phyloP scores from a whole-genome alignment of 2,113 vertebrate genomes.

The Entomyzon cyanotis region DNA sequence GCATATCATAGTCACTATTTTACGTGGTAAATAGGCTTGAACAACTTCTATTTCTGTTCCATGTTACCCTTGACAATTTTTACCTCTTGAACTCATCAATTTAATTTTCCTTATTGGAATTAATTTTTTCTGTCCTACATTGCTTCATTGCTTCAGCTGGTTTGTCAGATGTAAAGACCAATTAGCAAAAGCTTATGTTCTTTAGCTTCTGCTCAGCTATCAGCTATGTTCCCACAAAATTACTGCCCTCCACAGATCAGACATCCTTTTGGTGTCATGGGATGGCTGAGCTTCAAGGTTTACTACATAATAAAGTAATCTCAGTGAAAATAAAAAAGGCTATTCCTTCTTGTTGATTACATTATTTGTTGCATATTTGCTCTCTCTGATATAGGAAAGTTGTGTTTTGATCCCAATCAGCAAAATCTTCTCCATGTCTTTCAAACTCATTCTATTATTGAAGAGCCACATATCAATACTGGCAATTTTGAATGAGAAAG shows the following conservation, averaged over 20 bases:
- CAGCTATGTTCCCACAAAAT: neutral
- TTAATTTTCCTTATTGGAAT: neutral
- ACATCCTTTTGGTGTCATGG: neutral
- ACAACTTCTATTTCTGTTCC: neutral
- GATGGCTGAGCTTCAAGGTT: neutral
- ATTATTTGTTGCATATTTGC: neutral
- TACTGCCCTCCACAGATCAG: neutral
- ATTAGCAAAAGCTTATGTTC: neutral
- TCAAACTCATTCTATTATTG: neutral
- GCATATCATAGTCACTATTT: neutral
- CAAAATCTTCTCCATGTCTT: neutral
- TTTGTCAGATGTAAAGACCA: neutral
- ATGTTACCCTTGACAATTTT: neutral
- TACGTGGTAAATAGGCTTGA: neutral
- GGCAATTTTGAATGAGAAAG: neutral
- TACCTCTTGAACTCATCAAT: neutral
- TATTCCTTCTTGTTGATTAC: neutral
- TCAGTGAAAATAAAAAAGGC: neutral
- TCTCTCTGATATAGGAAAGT: neutral
- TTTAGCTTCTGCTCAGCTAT: neutral
- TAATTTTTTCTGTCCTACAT: neutral
- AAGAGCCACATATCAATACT: neutral
- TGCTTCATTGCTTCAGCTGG: neutral
- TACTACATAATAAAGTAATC: neutral
- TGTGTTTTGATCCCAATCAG: neutral